Base-by-base conservation (phyloP, 2,113 vertebrate genomes). In the Megaceryle torquata region DNA sequence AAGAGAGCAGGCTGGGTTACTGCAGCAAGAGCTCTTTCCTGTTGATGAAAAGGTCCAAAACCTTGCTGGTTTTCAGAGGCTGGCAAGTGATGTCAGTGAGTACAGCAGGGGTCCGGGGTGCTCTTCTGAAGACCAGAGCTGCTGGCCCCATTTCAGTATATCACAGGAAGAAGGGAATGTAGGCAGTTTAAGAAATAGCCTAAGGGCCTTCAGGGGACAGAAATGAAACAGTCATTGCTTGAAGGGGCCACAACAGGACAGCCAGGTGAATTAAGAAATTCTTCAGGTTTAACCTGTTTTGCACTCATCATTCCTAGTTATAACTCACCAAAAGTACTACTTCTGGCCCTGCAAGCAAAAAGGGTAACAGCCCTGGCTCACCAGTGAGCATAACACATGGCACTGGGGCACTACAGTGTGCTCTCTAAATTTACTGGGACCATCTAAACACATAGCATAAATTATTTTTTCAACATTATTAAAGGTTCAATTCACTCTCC, bases 1-100 rank as follows among this genome's bases (percentile, higher is more conserved):
- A 28, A 54, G n/a, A 15, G 18, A 53, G 44, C 12, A 0, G 1
- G 31, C 0, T 50, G n/a, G 5, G 68, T 7, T 33, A 17, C 44
- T 48, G 67, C 71, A 74, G 71, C 33, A 29, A 56, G 75, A 79
- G 48, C 44, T 60, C 54, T 8, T 39, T 24, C 51, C 46, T 50
- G 41, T 37, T 56, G 35, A 85, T 56, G 18, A 19, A 2, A 51
- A 13, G 11, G 10, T 2, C 15, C 31, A 46, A 68, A 65, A 15
- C 44, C 41, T 35, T 24, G 17, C 28, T 1, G 3, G 21, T 26
- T 26, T 28, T 76, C 67, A 75, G 61, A 28, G 39, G 33, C 43
- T 46, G 48, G 21, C 35, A 75, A 63, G 22, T 6, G 19, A 15
- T 37, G 64, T 3, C 26, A 21, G 10, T 3, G 21, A 31, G 37